phyloP scores from a whole-genome alignment of 2,888 invertebrate species.

The Herminia tarsipennalis region DNA sequence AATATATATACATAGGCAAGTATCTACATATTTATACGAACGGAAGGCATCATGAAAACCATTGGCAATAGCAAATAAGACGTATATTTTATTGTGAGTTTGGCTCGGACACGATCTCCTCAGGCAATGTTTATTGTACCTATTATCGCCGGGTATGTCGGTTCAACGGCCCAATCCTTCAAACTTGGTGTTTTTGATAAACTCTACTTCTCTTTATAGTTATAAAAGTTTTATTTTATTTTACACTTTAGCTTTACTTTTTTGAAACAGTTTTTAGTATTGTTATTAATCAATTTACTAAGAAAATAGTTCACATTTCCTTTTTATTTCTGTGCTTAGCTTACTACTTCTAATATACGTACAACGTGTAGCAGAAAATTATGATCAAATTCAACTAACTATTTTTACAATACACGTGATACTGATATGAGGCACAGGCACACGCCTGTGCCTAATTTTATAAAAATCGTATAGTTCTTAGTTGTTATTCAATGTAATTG shows the following conservation, averaged over 20 bases:
- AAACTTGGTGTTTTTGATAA: conserved; percentile 44
- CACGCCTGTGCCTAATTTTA: no score
- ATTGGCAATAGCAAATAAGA: conserved; percentile 74
- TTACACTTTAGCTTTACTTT: conserved; percentile 16
- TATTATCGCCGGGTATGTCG: conserved; percentile 70
- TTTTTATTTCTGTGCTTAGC: no score
- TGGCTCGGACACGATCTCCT: conserved; percentile 72
- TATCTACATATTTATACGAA: conserved; percentile 42
- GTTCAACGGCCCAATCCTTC: conserved; percentile 73
- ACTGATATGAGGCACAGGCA: no score
- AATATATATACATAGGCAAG: conserved; percentile 32
- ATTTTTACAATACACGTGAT: no score
- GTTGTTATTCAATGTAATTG: no score
- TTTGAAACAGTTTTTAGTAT: background rate
- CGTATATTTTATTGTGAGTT: conserved; percentile 75
- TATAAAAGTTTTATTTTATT: conserved; percentile 5
- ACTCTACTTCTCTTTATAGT: conserved; percentile 26
- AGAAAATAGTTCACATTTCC: no score
- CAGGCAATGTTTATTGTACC: conserved; percentile 70
- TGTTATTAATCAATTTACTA: background rate
- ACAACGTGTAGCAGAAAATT: no score
- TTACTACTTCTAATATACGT: no score
- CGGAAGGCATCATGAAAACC: conserved; percentile 67
- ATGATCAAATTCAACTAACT: no score
- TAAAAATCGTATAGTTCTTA: no score